Percentiles rank a stretch among this genome's conserved stretches.
phyloP scores from a whole-genome alignment of 2,113 vertebrate species.

The Aythya baeri region DNA sequence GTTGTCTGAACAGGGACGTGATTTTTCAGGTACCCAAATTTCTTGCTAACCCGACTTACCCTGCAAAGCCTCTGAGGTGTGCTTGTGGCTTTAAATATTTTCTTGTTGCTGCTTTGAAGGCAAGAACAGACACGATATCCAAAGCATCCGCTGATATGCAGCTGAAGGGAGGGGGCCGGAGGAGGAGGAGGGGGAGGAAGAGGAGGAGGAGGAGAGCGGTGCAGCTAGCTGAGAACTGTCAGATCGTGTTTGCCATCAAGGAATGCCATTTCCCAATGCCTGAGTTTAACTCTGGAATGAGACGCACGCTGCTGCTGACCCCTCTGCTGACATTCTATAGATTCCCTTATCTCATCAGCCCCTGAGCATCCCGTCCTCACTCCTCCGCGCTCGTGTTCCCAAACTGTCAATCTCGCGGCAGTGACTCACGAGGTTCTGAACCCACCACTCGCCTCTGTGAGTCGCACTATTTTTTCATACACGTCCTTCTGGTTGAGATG shows the following conservation, averaged over 20 bases:
- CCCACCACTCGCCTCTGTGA: conserved; percentile 59
- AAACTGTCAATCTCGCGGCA: conserved; percentile 69
- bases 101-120: conserved; percentile 56
- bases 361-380: conserved; percentile 62
- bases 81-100: conserved; percentile 64
- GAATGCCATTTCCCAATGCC: conserved; percentile 70
- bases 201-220: conserved; percentile 42
- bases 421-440: conserved; percentile 67
- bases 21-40: not conserved
- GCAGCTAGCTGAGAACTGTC: conserved; percentile 67
- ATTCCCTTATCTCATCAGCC: conserved; percentile 60
- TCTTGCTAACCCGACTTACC: not conserved
- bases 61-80: conserved; percentile 39
- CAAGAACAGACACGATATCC: conserved; percentile 64
- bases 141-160: conserved; percentile 3
- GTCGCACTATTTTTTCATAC: conserved; percentile 57
- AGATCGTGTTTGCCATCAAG: conserved; percentile 72
- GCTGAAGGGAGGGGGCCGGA: not conserved
- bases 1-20: not conserved
- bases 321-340: conserved; percentile 58
- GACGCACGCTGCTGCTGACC: conserved; percentile 64
- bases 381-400: conserved; percentile 64
- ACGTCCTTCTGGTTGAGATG: conserved; percentile 59
- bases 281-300: conserved; percentile 66
- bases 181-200: not conserved